Percentiles rank a stretch among this genome's conserved stretches.
Evolutionary conservation across 2,888 invertebrate genomes (phyloP).

Genomic region (Flexamia atlantica): DNA sequence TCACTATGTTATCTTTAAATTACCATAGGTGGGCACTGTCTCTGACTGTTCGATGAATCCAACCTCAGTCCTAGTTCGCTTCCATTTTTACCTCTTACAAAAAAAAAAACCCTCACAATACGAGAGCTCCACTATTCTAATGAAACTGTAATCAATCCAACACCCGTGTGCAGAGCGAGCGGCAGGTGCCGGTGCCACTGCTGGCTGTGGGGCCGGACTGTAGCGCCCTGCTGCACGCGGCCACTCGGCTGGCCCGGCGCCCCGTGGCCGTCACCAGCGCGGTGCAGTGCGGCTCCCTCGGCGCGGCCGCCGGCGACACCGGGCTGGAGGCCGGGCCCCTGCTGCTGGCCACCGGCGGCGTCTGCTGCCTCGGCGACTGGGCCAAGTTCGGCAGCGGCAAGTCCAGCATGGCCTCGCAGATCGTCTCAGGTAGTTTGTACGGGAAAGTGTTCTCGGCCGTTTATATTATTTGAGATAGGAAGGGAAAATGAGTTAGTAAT

Average conservation of each 20-base stretch:
- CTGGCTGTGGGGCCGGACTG: slow-evolving; percentile 67
- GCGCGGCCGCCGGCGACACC: slow-evolving; percentile 57
- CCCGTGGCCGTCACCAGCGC: slow-evolving; percentile 46
- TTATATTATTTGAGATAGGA: no score
- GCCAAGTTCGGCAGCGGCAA: slow-evolving; percentile 65
- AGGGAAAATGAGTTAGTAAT: no score
- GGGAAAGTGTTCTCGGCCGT: no score
- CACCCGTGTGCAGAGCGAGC: slow-evolving; percentile 39
- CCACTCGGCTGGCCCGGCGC: slow-evolving; percentile 62
- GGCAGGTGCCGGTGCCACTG: slow-evolving; percentile 69
- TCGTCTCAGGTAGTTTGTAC: slow-evolving; percentile 31
- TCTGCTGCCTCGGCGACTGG: slow-evolving; percentile 75
- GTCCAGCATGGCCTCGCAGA: slow-evolving; percentile 39
- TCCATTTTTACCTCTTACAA: no score
- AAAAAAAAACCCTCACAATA: no score
- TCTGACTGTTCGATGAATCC: no score
- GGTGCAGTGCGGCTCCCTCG: slow-evolving; percentile 36
- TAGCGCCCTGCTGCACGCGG: slow-evolving; percentile 61
- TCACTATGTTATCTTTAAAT: no score
- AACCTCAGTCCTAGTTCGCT: no score
- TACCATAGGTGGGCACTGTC: no score
- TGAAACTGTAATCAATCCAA: no score
- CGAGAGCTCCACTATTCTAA: no score
- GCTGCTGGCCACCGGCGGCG: slow-evolving; percentile 73
- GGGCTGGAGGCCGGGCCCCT: slow-evolving; percentile 74